Evolutionary conservation across 2,113 vertebrate genomes (phyloP).

Genomic region (Myotis davidii): DNA sequence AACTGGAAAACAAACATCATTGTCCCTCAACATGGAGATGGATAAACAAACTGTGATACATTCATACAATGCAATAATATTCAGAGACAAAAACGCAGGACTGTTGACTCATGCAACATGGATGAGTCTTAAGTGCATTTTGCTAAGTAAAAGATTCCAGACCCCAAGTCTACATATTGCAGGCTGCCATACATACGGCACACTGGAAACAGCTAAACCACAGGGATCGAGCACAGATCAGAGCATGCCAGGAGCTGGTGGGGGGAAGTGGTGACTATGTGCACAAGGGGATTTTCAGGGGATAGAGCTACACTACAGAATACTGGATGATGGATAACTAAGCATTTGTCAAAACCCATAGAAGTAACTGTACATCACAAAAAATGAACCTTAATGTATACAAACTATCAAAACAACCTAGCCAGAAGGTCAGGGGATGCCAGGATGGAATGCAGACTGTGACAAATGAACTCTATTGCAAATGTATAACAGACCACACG

Average conservation of each 20-base stretch:
- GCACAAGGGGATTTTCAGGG: not conserved
- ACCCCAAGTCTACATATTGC: not conserved
- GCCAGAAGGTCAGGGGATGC: not conserved
- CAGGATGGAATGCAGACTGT: not conserved
- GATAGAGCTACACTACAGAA: not conserved
- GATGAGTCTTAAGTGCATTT: not conserved
- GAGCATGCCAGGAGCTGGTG: fast-evolving
- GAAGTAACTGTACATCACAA: not conserved
- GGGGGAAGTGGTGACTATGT: not conserved
- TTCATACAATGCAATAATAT: not conserved
- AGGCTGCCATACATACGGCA: not conserved
- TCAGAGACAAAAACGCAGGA: not conserved
- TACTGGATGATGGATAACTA: not conserved
- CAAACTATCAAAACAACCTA: not conserved
- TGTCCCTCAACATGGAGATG: not conserved
- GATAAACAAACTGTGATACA: not conserved
- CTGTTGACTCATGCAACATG: not conserved
- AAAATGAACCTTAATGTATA: not conserved
- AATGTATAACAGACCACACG: fast-evolving
- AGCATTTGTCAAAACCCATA: not conserved
- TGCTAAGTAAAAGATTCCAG: not conserved
- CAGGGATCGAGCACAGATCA: not conserved
- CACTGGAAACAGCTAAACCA: not conserved
- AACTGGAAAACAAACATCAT: not conserved
- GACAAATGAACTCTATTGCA: not conserved